These are phyloP conservation scores for Psittacula derbiana DNA, from an alignment of 2,797 vertebrate genomes.

Conservation along the genomic window DNA sequence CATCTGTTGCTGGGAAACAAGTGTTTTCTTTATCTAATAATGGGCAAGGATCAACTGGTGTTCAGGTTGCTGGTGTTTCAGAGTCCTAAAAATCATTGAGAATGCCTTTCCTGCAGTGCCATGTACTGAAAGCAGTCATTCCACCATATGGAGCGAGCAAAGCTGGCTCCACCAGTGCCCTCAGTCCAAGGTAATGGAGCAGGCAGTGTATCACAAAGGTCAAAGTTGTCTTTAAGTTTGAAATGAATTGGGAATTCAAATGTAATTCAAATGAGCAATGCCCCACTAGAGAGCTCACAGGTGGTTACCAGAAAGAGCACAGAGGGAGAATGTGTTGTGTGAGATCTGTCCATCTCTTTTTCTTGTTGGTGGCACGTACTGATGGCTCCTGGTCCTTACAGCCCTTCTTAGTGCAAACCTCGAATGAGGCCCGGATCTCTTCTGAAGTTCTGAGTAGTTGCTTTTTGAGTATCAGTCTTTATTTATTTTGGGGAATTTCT, in stretches of 20 bases:
- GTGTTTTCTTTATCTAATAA: not conserved
- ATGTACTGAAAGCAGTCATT: not conserved
- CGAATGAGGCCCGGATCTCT: not conserved
- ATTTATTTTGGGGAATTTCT: conserved; percentile 6
- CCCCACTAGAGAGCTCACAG: not conserved
- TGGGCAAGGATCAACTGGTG: not conserved
- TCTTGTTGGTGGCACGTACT: accelerated
- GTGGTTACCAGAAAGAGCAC: not conserved
- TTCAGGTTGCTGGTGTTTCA: not conserved
- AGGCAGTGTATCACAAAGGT: not conserved
- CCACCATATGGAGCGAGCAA: accelerated
- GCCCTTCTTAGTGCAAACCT: not conserved
- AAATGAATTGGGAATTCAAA: not conserved
- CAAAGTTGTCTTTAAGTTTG: not conserved
- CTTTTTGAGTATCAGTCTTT: not conserved
- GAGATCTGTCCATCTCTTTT: not conserved
- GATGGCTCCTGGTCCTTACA: not conserved
- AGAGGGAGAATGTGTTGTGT: accelerated
- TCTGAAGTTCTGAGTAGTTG: not conserved
- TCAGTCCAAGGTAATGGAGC: not conserved
- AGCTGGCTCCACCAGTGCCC: not conserved
- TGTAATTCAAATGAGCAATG: not conserved
- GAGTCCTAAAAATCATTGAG: not conserved
- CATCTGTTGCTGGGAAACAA: not conserved
- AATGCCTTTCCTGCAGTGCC: not conserved